Conservation (phyloP, 2,797 vertebrate species). For the Hozukius guyotensis region DNA sequence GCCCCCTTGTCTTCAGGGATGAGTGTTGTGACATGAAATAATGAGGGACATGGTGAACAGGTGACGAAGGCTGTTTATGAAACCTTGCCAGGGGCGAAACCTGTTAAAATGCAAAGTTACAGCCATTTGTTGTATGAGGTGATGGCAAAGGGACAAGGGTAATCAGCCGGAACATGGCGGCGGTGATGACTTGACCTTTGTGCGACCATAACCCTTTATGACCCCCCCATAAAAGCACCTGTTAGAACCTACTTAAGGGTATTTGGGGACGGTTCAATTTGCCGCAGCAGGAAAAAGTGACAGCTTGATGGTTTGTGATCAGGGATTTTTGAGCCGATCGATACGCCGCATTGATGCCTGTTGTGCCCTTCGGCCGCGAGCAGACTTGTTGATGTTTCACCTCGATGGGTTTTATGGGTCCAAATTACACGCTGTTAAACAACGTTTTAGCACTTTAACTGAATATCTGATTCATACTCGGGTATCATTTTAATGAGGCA, state of each 20-base stretch:
- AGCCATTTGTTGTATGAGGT: conserved; percentile 60
- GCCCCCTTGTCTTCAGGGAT: conserved; percentile 22
- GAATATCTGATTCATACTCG: not conserved
- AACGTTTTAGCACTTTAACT: not conserved
- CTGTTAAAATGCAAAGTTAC: conserved; percentile 61
- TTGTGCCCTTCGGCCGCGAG: not conserved
- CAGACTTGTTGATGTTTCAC: conserved; percentile 31
- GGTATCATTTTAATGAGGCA: conserved; percentile 1
- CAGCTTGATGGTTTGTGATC: conserved; percentile 39
- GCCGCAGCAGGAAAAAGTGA: conserved; percentile 10
- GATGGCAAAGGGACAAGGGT: conserved; percentile 54
- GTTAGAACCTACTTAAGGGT: conserved; percentile 38
- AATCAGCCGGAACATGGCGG: conserved; percentile 45
- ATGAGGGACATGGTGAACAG: conserved; percentile 37
- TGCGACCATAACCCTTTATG: conserved; percentile 34
- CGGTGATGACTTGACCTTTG: conserved; percentile 47
- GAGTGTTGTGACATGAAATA: conserved; percentile 51
- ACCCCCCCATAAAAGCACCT: conserved; percentile 44
- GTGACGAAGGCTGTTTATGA: conserved; percentile 56
- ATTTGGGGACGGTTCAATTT: conserved; percentile 22
- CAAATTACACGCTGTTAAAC: not conserved
- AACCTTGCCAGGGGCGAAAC: conserved; percentile 68
- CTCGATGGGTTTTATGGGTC: not conserved
- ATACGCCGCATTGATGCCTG: conserved; percentile 28
- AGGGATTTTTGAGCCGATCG: conserved; percentile 41